Conservation (phyloP, 1,140 invertebrate genomes). For the Drosophila suzukii region DNA sequence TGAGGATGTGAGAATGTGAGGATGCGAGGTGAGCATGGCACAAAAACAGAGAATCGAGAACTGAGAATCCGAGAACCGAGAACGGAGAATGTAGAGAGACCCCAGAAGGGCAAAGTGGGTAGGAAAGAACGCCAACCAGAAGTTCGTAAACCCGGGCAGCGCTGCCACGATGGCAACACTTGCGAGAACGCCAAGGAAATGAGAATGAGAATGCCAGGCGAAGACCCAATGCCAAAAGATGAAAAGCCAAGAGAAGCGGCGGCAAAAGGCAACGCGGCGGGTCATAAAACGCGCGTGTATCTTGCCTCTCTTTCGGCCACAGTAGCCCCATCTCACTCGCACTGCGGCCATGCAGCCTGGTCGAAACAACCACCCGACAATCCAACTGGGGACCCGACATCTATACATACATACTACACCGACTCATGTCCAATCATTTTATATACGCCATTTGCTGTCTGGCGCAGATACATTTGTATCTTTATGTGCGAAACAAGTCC, state of each 20-base stretch:
- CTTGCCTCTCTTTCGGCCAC: slow-evolving; percentile 35
- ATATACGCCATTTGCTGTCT: slow-evolving; percentile 83
- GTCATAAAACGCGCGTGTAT: slow-evolving; percentile 66
- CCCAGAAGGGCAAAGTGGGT: slow-evolving; percentile 22
- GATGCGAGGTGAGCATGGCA: slow-evolving; percentile 58
- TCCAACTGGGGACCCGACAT: slow-evolving; percentile 4
- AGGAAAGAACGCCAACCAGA: slow-evolving; percentile 20
- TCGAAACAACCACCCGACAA: slow-evolving; percentile 64
- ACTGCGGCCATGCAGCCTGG: slow-evolving; percentile 4
- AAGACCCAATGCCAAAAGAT: slow-evolving; percentile 65
- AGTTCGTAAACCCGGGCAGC: slow-evolving; percentile 71
- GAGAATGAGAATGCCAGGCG: slow-evolving; percentile 38
- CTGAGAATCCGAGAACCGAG: slow-evolving; percentile 6
- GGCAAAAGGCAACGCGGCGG: slow-evolving; percentile 54
- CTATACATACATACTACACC: slow-evolving; percentile 13
- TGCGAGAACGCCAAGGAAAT: slow-evolving; percentile 44
- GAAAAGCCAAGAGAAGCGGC: slow-evolving; percentile 73
- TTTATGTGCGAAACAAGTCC: slow-evolving; percentile 81
- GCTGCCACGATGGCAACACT: slow-evolving; percentile 53
- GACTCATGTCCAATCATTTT: slow-evolving; percentile 79
- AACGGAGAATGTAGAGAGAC: slow-evolving; percentile 2
- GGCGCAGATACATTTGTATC: slow-evolving; percentile 81
- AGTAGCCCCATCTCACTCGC: slow-evolving; percentile 14
- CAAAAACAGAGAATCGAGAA: slow-evolving; percentile 36
- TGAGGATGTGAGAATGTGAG: slow-evolving; percentile 44